Evolutionary conservation across 2,888 invertebrate species (phyloP).

Genomic region (Serripes groenlandicus): DNA sequence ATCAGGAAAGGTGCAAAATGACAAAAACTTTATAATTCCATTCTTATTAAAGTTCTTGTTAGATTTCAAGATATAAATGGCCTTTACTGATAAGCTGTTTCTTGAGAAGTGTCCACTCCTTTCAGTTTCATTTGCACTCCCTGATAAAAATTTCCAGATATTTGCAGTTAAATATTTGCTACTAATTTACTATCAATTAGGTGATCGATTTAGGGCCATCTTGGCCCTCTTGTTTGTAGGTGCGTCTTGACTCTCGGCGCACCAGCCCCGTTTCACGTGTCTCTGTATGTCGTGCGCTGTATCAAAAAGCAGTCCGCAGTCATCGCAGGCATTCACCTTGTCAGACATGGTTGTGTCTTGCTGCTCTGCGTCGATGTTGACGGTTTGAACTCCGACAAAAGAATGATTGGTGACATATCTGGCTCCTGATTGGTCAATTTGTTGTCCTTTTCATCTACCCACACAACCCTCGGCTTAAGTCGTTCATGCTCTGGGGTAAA

Average conservation of each 20-base stretch:
- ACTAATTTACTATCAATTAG: no score
- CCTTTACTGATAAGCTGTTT: no score
- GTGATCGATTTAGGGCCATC: no score
- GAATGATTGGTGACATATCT: constrained; percentile 33
- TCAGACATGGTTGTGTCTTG: constrained; percentile 15
- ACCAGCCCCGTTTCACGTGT: constrained; percentile 45
- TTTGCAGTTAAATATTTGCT: no score
- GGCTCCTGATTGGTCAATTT: constrained; percentile 28
- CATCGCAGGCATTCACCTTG: constrained; percentile 43
- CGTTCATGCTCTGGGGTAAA: constrained; percentile 22
- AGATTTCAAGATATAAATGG: no score
- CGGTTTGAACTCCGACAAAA: constrained; percentile 17
- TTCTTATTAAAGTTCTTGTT: no score
- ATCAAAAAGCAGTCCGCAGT: constrained; percentile 44
- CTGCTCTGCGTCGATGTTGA: constrained; percentile 29
- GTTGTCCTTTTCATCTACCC: background rate
- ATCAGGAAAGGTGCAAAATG: no score
- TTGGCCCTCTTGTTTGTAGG: constrained; percentile 25
- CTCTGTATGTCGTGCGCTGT: constrained; percentile 40
- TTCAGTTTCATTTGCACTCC: no score
- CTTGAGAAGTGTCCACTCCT: no score
- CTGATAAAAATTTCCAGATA: no score
- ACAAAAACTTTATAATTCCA: no score
- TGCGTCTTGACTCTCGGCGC: constrained; percentile 30
- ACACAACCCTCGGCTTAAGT: constrained; percentile 1